These are phyloP conservation scores for Micromys minutus DNA, from an alignment of 2,113 vertebrate species.

Conservation along the genomic window DNA sequence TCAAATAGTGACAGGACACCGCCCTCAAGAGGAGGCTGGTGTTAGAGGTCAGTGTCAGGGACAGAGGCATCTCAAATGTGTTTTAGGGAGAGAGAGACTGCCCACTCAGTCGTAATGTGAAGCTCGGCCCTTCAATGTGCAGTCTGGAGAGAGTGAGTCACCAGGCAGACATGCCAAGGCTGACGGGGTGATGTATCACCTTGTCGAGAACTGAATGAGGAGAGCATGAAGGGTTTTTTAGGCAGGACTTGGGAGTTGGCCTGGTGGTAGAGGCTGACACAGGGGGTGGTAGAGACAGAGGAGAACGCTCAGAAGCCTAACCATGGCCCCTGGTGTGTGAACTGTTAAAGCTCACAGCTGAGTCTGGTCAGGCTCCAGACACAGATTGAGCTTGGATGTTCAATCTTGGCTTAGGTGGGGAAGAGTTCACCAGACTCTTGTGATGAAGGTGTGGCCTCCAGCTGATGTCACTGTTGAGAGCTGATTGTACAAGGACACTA, in stretches of 20 bases:
- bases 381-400: neutral
- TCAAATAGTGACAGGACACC: neutral
- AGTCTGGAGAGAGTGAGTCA: neutral
- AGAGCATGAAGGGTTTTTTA: neutral
- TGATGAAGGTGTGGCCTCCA: neutral
- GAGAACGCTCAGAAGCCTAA: neutral
- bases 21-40: too few relatives aligned
- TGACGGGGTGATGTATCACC: neutral
- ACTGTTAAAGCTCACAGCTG: neutral
- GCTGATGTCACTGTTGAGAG: neutral
- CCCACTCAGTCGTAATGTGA: rapidly evolving
- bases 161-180: neutral
- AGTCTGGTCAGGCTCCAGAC: neutral
- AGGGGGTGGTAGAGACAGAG: neutral
- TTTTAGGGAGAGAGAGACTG: neutral
- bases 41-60: neutral
- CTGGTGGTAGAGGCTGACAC: neutral
- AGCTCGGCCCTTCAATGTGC: neutral
- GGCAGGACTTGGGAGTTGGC: neutral
- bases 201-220: too few relatives aligned
- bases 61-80: neutral
- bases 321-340: too few relatives aligned
- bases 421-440: neutral
- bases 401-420: neutral
- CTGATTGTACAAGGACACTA: neutral